Conservation (phyloP, 2,797 vertebrate genomes). For the Neoniphon sammara region DNA sequence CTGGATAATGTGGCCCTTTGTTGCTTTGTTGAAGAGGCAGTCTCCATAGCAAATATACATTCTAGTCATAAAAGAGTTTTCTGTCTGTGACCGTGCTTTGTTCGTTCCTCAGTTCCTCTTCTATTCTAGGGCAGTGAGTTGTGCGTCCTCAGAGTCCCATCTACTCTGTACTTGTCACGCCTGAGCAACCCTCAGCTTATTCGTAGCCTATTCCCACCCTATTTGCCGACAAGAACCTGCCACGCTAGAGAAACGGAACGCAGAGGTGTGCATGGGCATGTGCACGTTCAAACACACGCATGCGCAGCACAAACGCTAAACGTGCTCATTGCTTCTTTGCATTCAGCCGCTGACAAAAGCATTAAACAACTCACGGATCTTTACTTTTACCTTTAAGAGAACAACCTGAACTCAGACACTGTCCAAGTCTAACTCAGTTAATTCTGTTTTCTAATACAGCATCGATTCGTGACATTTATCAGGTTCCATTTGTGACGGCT, state of each 20-base stretch:
- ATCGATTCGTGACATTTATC: conserved; percentile 20
- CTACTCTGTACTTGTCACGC: conserved; percentile 50
- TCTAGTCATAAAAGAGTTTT: conserved; percentile 28
- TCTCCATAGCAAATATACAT: conserved; percentile 32
- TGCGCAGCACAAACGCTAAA: conserved; percentile 15
- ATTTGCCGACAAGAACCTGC: conserved; percentile 39
- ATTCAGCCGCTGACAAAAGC: conserved; percentile 20
- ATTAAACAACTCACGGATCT: background rate
- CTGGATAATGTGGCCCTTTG: conserved; percentile 12
- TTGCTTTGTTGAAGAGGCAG: background rate
- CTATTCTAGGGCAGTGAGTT: conserved; percentile 49
- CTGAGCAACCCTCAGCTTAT: conserved; percentile 57
- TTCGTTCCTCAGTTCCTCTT: conserved; percentile 22
- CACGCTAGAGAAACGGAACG: conserved; percentile 25
- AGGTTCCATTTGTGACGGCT: conserved; percentile 32
- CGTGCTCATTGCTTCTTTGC: conserved; percentile 16
- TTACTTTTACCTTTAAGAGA: conserved; percentile 20
- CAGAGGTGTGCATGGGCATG: background rate
- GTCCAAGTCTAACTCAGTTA: conserved; percentile 18
- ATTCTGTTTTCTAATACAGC: background rate
- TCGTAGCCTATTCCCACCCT: conserved; percentile 33
- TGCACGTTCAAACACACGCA: conserved; percentile 18
- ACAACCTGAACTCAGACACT: background rate
- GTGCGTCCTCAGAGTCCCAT: conserved; percentile 50
- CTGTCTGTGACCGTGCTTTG: conserved; percentile 13